phyloP scores from a whole-genome alignment of 2,888 invertebrate genomes.

The Drosophila rubida region DNA sequence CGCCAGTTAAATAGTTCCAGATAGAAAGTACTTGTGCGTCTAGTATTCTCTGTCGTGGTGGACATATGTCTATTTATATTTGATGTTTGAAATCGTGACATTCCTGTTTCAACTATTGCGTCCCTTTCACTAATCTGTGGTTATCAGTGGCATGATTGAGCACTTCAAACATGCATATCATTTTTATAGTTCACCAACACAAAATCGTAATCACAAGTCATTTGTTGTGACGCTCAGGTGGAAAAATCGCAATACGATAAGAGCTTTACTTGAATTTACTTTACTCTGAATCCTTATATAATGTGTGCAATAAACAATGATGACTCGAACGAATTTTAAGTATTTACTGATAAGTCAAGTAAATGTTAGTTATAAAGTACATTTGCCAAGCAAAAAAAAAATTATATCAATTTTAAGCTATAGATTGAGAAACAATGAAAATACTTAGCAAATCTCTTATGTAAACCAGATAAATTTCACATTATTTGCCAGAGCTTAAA shows the following conservation, averaged over 20 bases:
- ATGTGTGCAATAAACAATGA: not conserved
- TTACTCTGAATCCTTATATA: not conserved
- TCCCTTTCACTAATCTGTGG: not conserved
- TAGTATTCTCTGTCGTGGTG: not conserved
- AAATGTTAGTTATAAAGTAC: too few relatives aligned
- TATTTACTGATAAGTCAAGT: too few relatives aligned
- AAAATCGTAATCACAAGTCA: not conserved
- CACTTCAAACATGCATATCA: not conserved
- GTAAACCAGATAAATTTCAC: too few relatives aligned
- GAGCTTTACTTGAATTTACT: too few relatives aligned
- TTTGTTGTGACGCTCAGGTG: not conserved
- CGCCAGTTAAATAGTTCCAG: not conserved
- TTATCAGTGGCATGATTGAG: conserved; percentile 9
- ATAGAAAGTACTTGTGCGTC: not conserved
- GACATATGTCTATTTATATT: too few relatives aligned
- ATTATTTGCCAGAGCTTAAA: too few relatives aligned
- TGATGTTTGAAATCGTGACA: not conserved
- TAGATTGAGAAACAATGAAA: too few relatives aligned
- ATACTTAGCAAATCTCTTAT: too few relatives aligned
- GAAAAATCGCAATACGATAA: not conserved
- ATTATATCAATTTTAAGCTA: too few relatives aligned
- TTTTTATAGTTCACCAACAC: not conserved
- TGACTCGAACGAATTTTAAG: too few relatives aligned
- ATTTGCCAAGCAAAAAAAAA: too few relatives aligned
- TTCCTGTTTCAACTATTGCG: not conserved